Percentiles rank a stretch among this genome's conserved stretches.
Conservation (phyloP, 2,113 vertebrate species). For the Rattus norvegicus region DNA sequence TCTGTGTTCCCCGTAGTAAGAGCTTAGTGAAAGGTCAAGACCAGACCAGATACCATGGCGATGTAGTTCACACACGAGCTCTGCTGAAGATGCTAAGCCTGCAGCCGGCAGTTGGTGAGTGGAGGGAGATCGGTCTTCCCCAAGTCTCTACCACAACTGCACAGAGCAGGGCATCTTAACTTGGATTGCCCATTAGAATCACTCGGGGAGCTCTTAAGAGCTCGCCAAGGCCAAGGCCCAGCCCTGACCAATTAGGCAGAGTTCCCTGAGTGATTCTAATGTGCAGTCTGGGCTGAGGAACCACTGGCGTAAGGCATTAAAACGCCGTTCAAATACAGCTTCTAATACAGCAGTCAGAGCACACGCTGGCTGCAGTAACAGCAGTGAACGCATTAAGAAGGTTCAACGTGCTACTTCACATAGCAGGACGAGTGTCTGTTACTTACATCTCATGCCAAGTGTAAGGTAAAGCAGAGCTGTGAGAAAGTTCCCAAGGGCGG, state of each 20-base stretch:
- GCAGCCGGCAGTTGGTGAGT: neutral
- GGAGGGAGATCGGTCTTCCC: neutral
- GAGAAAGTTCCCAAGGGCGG: neutral
- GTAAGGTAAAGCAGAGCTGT: neutral
- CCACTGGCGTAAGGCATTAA: neutral
- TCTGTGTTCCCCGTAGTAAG: neutral
- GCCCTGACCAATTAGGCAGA: neutral
- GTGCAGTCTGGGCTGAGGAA: neutral
- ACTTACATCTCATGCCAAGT: neutral
- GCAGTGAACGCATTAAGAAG: too few species aligned
- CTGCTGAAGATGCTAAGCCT: neutral
- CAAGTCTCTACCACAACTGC: neutral
- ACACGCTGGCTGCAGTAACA: fast-evolving
- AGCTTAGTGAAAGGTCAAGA: neutral
- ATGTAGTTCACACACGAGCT: neutral
- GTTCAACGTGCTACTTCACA: too few species aligned
- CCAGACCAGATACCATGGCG: neutral
- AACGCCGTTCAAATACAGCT: neutral
- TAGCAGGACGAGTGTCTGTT: neutral
- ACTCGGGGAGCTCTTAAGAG: neutral
- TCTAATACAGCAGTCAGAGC: neutral
- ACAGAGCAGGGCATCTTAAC: neutral
- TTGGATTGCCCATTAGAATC: neutral
- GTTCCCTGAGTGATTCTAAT: neutral
- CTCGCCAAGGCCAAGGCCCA: neutral